Conservation (phyloP, 2,888 invertebrate genomes). For the Callinectes sapidus region DNA sequence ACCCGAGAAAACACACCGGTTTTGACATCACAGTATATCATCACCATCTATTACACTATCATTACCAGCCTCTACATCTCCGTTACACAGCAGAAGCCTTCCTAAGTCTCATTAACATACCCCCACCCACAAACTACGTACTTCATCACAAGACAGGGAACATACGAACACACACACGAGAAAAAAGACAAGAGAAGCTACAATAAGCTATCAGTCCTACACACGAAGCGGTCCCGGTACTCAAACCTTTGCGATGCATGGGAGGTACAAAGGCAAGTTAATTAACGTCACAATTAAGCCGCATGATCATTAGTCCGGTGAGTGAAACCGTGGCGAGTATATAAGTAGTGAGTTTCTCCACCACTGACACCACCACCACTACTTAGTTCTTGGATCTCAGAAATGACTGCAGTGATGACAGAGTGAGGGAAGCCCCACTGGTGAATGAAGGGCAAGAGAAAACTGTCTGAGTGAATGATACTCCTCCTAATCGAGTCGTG, state of each 20-base stretch:
- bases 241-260: background rate
- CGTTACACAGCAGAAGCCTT: no score
- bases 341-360: background rate
- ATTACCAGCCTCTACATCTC: no score
- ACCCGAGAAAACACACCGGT: no score
- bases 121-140: no score
- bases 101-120: no score
- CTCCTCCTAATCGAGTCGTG: slow-evolving; percentile 3
- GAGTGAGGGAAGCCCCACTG: background rate
- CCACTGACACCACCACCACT: background rate
- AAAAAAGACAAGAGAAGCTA: no score
- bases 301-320: background rate
- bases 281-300: background rate
- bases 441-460: background rate
- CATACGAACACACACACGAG: no score
- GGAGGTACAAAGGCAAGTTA: background rate
- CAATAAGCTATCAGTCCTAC: background rate
- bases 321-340: background rate
- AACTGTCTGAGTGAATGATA: background rate
- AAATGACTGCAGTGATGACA: background rate
- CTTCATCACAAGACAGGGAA: no score
- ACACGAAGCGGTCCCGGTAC: no score
- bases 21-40: background rate
- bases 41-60: no score
- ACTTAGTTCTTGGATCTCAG: background rate